Base-by-base conservation (phyloP, 2,888 invertebrate species). In the Chrysina gloriosa region DNA sequence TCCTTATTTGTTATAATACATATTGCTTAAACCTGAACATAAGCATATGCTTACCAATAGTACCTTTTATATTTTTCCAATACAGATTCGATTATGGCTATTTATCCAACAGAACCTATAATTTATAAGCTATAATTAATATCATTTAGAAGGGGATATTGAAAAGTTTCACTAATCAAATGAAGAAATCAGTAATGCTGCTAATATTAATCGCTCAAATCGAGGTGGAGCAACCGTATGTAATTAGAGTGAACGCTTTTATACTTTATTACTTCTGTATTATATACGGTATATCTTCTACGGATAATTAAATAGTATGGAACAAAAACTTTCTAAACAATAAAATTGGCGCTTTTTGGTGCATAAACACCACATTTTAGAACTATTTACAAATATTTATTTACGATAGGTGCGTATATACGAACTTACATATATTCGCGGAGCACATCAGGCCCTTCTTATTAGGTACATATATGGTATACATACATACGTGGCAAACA, bases 131-230 rank as follows among this genome's bases (percentile, higher is more conserved):
- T 16, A 1, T 42, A 42, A 42, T 42, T 42, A 42, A 14, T 42
- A 42, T 42, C 42, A 42, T 42, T 42, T 42, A 7, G 7, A 42
- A 19, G 7, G 5, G 36, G 4, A 9, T 36, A 36, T n/a, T 36
- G 14, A 42, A 42, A 42, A 42, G 42, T 42, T 14, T 42, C 42
- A 42, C 16, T 42, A 16, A 42, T 42, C 16, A 42, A 42, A 42
- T 42, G 42, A 42, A 42, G 42, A 42, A 42, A 42, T 42, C 42
- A n/a, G 7, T 16, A 42, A 42, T n/a, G 16, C 42, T n/a, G 42
- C 16, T 14, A 42, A 16, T 42, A 42, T 42, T 42, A 42, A 42
- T 16, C 42, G 16, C 14, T 42, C 42, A 14, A 14, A 42, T 42
- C 19, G 16, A 14, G 42, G 42, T 42, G 42, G 16, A 14, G 16